Base-by-base conservation (phyloP, 2,888 invertebrate species). In the Eupithecia centaureata region DNA sequence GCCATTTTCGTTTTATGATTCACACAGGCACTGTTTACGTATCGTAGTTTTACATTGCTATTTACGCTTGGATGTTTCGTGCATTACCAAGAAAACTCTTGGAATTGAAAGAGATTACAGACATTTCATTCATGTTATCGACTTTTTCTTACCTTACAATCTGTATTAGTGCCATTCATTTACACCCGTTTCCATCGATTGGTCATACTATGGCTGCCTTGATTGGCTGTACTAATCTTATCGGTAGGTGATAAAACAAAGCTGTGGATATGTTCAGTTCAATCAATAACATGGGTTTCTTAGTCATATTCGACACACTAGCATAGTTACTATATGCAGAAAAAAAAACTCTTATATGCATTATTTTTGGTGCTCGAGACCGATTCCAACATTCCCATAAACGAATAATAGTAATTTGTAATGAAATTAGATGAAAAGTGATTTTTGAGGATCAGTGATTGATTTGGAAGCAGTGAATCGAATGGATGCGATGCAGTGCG, bases 171-270 rank as follows among this genome's bases (percentile, higher is more conserved):
- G 51, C 66, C 63, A 63, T 62, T 71, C 57, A 66, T 73, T 73
- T 71, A 63, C 64, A 58, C 61, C 67, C 58, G 68, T 76, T 83
- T 83, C 73, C 76, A 77, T 82, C 73, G 79, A 82, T 83, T 82
- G 64, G 76, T 72, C 78, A 76, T 79, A 74, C 78, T 71, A 25
- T 52, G 42, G 75, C 72, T 77, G 78, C 77, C 63, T 66, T 66
- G 80, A 88, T 87, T 88, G 86, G 86, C 79, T 80, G 78, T 79
- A 73, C 81, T 84, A 89, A 91, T 91, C 92, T 91, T 90, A 92
- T 91, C 91, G 87, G 77, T 67, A 66, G 72, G 77, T 82, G 90
- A 91, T 91, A 90, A 89, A 86, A 82, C 82, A 80, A 83, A 86
- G 85, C 83, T 82, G 81, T 78, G 78, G 77, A 75, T 76, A 82